Evolutionary conservation across 1,140 invertebrate species (phyloP).

Genomic region (Lasaia peninsularis): DNA sequence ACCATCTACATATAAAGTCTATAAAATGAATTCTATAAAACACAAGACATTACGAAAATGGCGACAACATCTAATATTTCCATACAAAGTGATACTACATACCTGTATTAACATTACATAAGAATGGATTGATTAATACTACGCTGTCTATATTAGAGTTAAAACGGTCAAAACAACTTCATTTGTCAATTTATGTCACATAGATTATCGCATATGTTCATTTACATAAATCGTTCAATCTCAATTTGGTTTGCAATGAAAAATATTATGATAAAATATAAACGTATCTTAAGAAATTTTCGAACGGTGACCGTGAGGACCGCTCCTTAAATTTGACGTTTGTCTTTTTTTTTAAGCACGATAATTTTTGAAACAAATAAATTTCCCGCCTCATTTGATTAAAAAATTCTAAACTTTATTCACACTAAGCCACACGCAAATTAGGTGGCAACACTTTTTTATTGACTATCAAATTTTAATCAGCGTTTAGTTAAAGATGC

Average conservation of each 20-base stretch:
- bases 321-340: too few species aligned
- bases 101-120: constrained; percentile 1
- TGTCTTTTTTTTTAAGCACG: too few species aligned
- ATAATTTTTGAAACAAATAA: too few species aligned
- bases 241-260: constrained; percentile 3
- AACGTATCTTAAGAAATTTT: background rate
- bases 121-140: constrained; percentile 1
- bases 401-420: too few species aligned
- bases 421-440: too few species aligned
- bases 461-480: too few species aligned
- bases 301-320: too few species aligned
- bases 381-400: too few species aligned
- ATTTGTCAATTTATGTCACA: constrained; percentile 9
- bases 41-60: background rate
- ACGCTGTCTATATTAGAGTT: constrained; percentile 5
- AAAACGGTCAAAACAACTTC: constrained; percentile 7
- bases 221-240: constrained; percentile 10
- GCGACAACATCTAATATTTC: background rate
- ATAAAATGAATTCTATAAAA: too few species aligned
- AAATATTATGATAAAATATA: background rate
- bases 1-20: too few species aligned
- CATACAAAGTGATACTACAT: background rate
- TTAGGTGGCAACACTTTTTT: too few species aligned
- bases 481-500: too few species aligned
- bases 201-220: background rate